phyloP scores from a whole-genome alignment of 2,113 vertebrate species.

The Chionomys nivalis region DNA sequence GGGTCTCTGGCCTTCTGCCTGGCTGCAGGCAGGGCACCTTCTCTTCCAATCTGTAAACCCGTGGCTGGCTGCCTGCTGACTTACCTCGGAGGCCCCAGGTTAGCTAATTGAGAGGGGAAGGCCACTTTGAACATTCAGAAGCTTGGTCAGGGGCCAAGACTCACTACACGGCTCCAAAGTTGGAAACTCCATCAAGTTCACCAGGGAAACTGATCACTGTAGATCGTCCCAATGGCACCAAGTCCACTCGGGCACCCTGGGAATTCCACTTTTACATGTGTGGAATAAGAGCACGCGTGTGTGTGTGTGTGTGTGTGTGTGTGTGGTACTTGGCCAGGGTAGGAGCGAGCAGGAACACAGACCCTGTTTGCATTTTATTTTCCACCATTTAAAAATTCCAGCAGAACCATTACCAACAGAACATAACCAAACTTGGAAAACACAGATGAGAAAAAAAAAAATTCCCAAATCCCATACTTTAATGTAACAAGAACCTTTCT shows the following conservation, averaged over 20 bases:
- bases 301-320: constrained; percentile 34
- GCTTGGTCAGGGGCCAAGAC: constrained; percentile 73
- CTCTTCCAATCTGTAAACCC: neutral
- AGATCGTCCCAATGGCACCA: constrained; percentile 65
- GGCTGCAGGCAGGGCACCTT: neutral
- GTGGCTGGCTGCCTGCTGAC: neutral
- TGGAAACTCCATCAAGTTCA: constrained; percentile 77
- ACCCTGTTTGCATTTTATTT: neutral
- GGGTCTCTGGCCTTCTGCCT: neutral
- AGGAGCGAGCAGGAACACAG: neutral
- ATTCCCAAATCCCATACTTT: constrained; percentile 7
- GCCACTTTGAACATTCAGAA: constrained; percentile 73
- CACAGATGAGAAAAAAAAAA: constrained; percentile 36
- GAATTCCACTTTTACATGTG: constrained; percentile 49
- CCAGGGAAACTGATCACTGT: constrained; percentile 66
- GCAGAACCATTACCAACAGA: neutral
- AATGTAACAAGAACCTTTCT: constrained; percentile 2
- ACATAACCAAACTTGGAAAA: constrained; percentile 26
- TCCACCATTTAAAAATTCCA: constrained; percentile 26
- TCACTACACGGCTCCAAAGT: constrained; percentile 80
- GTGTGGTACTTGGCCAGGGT: neutral
- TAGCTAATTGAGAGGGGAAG: constrained; percentile 61
- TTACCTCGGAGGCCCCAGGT: constrained; percentile 44
- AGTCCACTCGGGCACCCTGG: constrained; percentile 18
- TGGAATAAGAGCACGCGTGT: constrained; percentile 58